Conservation (phyloP, 1,140 invertebrate species). For the Cyrtorhinus lividipennis region DNA sequence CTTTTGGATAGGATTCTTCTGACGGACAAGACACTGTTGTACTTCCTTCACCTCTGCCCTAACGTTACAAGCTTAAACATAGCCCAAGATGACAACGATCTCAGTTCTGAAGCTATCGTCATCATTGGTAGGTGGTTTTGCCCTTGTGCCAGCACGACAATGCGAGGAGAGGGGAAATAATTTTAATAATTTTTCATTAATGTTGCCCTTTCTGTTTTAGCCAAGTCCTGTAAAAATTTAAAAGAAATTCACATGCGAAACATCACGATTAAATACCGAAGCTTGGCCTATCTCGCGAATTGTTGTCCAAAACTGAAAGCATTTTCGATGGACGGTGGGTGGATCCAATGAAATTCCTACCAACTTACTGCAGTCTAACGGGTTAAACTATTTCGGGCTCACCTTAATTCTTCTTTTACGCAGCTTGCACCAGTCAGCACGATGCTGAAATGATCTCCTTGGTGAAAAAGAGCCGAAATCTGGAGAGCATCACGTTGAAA, state of each 20-base stretch:
- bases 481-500: background rate
- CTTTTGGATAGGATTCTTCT: background rate
- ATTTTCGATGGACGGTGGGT: background rate
- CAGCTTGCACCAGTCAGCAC: background rate
- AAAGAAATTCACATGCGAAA: background rate
- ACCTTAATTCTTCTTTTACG: background rate
- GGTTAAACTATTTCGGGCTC: too few species aligned
- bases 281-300: background rate
- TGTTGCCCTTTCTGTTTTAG: background rate
- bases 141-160: background rate
- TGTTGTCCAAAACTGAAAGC: background rate
- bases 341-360: background rate
- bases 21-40: background rate
- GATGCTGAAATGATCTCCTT: background rate
- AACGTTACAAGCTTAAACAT: slow-evolving; percentile 1
- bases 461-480: background rate
- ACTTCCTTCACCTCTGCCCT: background rate
- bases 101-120: background rate
- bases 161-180: too few species aligned
- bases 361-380: too few species aligned
- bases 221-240: background rate
- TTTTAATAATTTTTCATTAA: background rate
- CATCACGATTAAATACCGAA: background rate
- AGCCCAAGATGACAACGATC: background rate
- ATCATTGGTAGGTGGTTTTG: background rate